Evolutionary conservation across 2,113 vertebrate species (phyloP).

Genomic region (Oceanites oceanicus): DNA sequence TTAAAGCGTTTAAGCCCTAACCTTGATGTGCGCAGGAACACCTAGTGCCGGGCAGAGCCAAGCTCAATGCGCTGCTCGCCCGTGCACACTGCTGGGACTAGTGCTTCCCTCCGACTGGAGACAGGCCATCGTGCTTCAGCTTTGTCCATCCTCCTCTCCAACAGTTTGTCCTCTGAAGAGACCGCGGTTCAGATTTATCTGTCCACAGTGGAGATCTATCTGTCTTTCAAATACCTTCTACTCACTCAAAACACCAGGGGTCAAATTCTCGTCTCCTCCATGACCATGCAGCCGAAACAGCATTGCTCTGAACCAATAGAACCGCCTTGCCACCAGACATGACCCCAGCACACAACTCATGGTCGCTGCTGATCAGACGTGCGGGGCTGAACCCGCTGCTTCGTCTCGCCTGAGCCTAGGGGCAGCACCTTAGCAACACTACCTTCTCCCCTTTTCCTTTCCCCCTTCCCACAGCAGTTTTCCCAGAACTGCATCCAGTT

Average conservation of each 20-base stretch:
- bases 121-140: background rate
- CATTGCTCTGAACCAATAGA: background rate
- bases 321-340: background rate
- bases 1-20: background rate
- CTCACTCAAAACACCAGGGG: background rate
- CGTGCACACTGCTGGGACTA: accelerated
- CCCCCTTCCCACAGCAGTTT: background rate
- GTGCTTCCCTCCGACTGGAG: background rate
- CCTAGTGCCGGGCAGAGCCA: background rate
- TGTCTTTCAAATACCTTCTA: background rate
- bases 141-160: background rate
- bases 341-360: accelerated
- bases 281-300: background rate
- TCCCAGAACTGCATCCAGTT: background rate
- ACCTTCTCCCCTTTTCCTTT: background rate
- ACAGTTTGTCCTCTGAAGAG: background rate
- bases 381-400: background rate
- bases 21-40: background rate
- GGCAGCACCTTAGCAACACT: background rate
- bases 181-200: background rate
- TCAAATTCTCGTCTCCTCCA: background rate
- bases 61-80: accelerated
- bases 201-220: background rate
- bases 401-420: background rate
- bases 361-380: accelerated